Evolutionary conservation across 2,113 vertebrate genomes (phyloP), one percentile per base, ranked within the genome.

Genomic region (Corvus moneduloides): DNA sequence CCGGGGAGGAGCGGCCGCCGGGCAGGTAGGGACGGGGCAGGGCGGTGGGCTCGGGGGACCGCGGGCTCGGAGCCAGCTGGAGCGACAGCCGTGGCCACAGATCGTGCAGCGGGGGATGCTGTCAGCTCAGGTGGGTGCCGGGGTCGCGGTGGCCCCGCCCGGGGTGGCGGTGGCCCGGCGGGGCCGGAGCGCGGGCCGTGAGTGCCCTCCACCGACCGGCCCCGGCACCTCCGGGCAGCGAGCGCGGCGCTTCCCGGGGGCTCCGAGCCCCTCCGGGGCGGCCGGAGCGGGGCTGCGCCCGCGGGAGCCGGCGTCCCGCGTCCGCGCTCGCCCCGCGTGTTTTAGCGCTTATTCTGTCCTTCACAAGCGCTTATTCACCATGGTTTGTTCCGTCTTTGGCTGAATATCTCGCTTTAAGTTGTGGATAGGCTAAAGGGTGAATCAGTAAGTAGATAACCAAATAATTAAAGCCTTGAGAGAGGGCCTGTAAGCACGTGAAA

Each of bases 171-270:
- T 49, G 67, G 32, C 48, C 54, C 48, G 30, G 62, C 4, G 76
- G 27, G 33, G 68, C 39, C 35, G 62, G 35, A 87, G 68, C 23
- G 56, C 54, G 33, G 73, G 83, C 39, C 78, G 68, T 55, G 90
- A 91, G 87, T 88, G 79, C 89, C 93, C 91, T 95, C 96, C 90
- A 87, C 87, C 89, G 82, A 78, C 72, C 84, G 84, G 84, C 63
- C 13, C 81, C 67, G 69, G 66, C 44, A 59, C 7, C 79, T 54
- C 39, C 74, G 64, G 48, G 13, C 63, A 3, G 63, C 62, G 9
- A 20, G 61, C 28, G 43, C 22, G 6, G 19, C 19, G 10, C 26
- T 35, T 17, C 52, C 52, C 69, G 11, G 33, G 52, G 21, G 17
- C 3, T 33, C n/a, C 3, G n/a, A n/a, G 6, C 71, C 43, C 55